These are phyloP conservation scores for Caenorhabditis angaria DNA, from an alignment of 2,888 invertebrate species.

Conservation along the genomic window DNA sequence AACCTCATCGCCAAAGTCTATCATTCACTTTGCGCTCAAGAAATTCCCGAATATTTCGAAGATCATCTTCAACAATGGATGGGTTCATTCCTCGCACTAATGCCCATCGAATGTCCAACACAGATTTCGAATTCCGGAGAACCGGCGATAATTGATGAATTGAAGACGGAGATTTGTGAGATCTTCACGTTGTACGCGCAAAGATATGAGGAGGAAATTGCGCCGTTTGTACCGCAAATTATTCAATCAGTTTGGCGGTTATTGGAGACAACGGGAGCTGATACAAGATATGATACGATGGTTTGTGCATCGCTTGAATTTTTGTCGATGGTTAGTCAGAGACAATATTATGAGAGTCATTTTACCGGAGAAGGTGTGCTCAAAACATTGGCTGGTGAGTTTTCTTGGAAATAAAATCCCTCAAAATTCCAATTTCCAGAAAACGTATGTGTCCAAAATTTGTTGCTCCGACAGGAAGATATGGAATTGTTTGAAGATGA, in stretches of 20 bases:
- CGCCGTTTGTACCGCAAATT: constrained; percentile 86
- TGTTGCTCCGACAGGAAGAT: constrained; percentile 93
- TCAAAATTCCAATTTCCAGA: constrained; percentile 80
- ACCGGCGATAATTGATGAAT: constrained; percentile 60
- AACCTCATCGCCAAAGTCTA: constrained; percentile 77
- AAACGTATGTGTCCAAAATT: constrained; percentile 97
- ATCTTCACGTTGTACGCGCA: constrained; percentile 91
- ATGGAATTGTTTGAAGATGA: constrained; percentile 97
- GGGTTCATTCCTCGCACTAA: constrained; percentile 84
- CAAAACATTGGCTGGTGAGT: constrained; percentile 45
- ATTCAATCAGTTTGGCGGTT: constrained; percentile 94
- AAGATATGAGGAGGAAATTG: constrained; percentile 97
- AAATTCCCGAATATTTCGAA: constrained; percentile 97
- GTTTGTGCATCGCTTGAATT: constrained; percentile 96
- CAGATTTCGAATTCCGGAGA: constrained; percentile 55
- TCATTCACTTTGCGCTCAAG: constrained; percentile 95
- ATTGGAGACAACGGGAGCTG: constrained; percentile 76
- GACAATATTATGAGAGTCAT: constrained; percentile 81
- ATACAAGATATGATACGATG: constrained; percentile 72
- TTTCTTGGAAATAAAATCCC: not conserved
- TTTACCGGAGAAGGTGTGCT: constrained; percentile 63
- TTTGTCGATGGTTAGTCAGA: constrained; percentile 90
- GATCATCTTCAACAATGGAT: constrained; percentile 95
- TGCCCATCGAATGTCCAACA: constrained; percentile 75
- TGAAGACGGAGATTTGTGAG: constrained; percentile 85